Conservation (phyloP, 2,888 invertebrate species). For the Gryllus longicercus region DNA sequence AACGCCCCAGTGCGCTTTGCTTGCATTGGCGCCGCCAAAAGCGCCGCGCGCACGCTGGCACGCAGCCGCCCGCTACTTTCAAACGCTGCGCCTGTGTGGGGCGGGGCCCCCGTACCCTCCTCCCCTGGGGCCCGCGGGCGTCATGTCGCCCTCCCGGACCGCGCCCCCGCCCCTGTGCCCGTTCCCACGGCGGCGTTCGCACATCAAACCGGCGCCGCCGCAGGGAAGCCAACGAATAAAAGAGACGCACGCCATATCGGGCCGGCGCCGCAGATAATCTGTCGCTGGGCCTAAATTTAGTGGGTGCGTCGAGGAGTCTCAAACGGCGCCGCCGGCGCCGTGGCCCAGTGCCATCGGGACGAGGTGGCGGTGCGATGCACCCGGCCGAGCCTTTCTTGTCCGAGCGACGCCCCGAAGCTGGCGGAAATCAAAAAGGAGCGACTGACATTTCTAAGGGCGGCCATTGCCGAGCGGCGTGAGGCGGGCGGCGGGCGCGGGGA, state of each 20-base stretch:
- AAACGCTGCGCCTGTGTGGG: background rate
- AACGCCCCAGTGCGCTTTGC: conserved; percentile 11
- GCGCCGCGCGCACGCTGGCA: background rate
- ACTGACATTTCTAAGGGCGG: background rate
- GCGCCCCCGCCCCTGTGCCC: background rate
- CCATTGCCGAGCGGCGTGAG: background rate
- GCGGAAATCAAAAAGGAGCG: background rate
- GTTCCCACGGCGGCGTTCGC: background rate
- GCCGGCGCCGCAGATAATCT: background rate
- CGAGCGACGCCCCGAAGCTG: background rate
- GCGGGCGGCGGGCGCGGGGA: no score
- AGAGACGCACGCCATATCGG: background rate
- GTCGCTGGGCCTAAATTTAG: background rate
- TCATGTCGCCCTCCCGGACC: background rate
- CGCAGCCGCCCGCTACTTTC: conserved; percentile 3
- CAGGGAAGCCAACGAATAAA: background rate
- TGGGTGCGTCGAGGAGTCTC: background rate
- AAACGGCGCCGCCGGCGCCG: background rate
- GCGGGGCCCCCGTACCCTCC: background rate
- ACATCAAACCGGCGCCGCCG: conserved; percentile 8
- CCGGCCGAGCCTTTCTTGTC: background rate
- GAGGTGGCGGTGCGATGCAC: background rate
- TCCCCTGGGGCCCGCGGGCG: background rate
- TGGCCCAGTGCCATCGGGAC: background rate
- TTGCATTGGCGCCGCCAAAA: background rate